Evolutionary conservation across 2,888 invertebrate species (phyloP).

Genomic region (Caenorhabditis parvicauda): DNA sequence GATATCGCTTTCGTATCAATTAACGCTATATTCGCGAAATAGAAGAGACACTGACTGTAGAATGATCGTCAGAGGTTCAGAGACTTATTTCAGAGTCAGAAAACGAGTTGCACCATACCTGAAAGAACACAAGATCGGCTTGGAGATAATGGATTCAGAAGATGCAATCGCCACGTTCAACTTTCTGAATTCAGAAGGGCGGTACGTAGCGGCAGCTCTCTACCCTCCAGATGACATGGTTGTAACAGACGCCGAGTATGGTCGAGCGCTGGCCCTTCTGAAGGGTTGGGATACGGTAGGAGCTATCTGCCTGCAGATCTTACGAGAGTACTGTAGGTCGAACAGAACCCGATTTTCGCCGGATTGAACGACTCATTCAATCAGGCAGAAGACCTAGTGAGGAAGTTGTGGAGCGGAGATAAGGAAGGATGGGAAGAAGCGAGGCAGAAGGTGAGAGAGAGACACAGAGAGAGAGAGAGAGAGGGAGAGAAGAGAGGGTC

Average conservation of each 20-base stretch:
- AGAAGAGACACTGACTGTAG: not conserved
- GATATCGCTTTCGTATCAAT: not conserved
- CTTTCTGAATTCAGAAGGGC: conserved; percentile 80
- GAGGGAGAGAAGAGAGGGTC: not conserved
- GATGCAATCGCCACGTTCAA: conserved; percentile 87
- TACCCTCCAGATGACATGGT: conserved; percentile 66
- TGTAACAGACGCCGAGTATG: conserved; percentile 48
- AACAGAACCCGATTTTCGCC: conserved; percentile 42
- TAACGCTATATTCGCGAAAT: not conserved
- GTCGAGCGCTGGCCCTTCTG: conserved; percentile 43
- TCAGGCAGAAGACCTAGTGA: conserved; percentile 37
- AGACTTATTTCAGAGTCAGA: conserved; percentile 24
- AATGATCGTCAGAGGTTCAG: not conserved
- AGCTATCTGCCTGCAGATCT: not conserved
- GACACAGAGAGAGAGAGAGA: no score
- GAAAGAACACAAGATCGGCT: conserved; percentile 70
- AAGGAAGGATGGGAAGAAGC: conserved; percentile 23
- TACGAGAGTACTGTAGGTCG: conserved; percentile 23
- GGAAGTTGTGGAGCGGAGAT: conserved; percentile 41
- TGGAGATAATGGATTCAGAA: conserved; percentile 80
- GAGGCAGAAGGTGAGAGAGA: conserved; percentile 14
- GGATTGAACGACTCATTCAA: conserved; percentile 31
- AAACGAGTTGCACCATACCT: conserved; percentile 52
- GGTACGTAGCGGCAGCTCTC: conserved; percentile 70
- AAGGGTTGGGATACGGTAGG: conserved; percentile 43